Evolutionary conservation across 23 tunicate genomes (phyloP), one percentile per base, ranked within the genome.

Genomic region (Clavelina lepadiformis): DNA sequence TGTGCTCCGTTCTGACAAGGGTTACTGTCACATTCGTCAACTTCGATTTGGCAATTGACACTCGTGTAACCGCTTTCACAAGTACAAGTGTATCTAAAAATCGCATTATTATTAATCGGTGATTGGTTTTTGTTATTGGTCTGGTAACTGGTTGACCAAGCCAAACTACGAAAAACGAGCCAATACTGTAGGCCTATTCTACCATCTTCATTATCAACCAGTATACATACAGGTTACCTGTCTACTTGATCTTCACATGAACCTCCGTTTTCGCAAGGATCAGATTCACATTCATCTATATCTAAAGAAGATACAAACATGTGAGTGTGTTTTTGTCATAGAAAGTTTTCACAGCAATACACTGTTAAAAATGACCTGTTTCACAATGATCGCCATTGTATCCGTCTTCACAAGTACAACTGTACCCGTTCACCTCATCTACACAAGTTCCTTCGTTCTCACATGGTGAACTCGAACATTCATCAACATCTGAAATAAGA

Each of bases 1-100:
- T 35, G 56, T 13, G 74, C 95, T 3, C 56, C 85, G 54, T 78
- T 86, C 49, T 86, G 72, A 36, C 95, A 86, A 8, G 95, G 95
- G 5, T 46, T 61, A 3, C 61, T 55, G 33, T 64, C 80, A 65
- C 95, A 86, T 58, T 86, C 95, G 44, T 86, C 95, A 30, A 45
- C 15, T 29, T 83, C 93, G 22, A 53, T 63, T 31, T 35, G 26
- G 22, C 72, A 66, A 24, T 38, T 46, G 56, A 28, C 56, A 36
- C 35, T 46, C 22, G 72, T 66, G 72, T 37, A 78, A 18, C 75
- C 84, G 3, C 28, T 36, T 3, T 68, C 58, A 47, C 84, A 78
- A 2, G 31, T 35, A 30, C 84, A 78, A 4, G 31, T 32, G 33
- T 33, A 78, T 32, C 84, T 78, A 8, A 38, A 56, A 56, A 31